A percentile compares a stretch with the other conserved stretches of the same genome.
These are phyloP conservation scores for Sinelater perroti DNA, from an alignment of 2,888 invertebrate species.

Conservation along the genomic window DNA sequence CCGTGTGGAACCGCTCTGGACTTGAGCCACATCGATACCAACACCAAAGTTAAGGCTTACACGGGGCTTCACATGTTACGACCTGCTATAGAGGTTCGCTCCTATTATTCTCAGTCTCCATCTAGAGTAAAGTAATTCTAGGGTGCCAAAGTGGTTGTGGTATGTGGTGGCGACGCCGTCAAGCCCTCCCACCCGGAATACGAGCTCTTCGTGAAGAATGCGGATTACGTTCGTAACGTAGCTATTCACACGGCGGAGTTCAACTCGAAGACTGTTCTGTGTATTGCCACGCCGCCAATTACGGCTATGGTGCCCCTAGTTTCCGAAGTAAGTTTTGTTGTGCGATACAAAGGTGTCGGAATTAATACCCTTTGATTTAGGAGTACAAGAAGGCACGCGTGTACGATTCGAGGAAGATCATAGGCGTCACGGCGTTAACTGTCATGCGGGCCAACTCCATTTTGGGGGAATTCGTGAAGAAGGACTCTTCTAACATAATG, in stretches of 20 bases:
- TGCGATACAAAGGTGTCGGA: not conserved
- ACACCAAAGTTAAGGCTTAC: slow-evolving; percentile 50
- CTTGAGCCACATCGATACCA: slow-evolving; percentile 56
- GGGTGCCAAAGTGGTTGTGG: slow-evolving; percentile 53
- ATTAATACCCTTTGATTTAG: slow-evolving; percentile 42
- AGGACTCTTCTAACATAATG: slow-evolving; percentile 47
- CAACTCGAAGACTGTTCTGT: slow-evolving; percentile 54
- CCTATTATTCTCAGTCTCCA: not conserved
- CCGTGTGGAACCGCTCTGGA: slow-evolving; percentile 52
- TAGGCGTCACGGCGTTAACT: slow-evolving; percentile 51
- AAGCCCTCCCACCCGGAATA: slow-evolving; percentile 45
- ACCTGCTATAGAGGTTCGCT: slow-evolving; percentile 52
- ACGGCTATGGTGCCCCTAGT: slow-evolving; percentile 57
- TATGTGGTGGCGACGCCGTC: slow-evolving; percentile 53
- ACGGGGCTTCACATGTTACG: slow-evolving; percentile 50
- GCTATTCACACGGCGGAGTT: slow-evolving; percentile 55
- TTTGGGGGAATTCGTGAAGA: slow-evolving; percentile 47
- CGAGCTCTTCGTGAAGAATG: slow-evolving; percentile 53
- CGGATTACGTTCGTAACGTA: slow-evolving; percentile 52
- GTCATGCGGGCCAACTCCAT: slow-evolving; percentile 51
- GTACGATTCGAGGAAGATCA: slow-evolving; percentile 52
- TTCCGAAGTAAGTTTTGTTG: slow-evolving; percentile 54
- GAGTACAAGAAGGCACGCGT: slow-evolving; percentile 55
- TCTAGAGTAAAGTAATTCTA: slow-evolving; percentile 33
- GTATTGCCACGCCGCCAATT: slow-evolving; percentile 56